Evolutionary conservation across 1,140 invertebrate genomes (phyloP).

Genomic region (Drosophila dunni): DNA sequence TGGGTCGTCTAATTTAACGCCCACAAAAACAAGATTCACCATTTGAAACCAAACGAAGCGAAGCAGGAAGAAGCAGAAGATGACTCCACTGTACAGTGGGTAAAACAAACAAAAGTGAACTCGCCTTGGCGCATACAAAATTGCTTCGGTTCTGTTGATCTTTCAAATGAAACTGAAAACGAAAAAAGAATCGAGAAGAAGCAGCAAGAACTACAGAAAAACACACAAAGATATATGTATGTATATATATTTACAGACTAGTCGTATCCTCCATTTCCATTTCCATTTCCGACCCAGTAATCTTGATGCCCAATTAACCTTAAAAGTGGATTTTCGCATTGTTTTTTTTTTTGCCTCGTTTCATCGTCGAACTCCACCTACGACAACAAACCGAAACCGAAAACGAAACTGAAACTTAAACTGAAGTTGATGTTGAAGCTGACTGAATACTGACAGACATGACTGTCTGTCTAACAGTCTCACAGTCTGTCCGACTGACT

Average conservation of each 20-base stretch:
- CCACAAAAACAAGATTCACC: slow-evolving; percentile 51
- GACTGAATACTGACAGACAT: slow-evolving; percentile 50
- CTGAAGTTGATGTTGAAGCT: slow-evolving; percentile 1
- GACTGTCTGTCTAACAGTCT: slow-evolving; percentile 20
- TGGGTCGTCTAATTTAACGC: slow-evolving; percentile 78
- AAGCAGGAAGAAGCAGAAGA: slow-evolving; percentile 11
- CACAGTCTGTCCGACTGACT: slow-evolving; percentile 36
- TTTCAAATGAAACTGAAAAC: slow-evolving; percentile 75
- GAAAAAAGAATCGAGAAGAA: slow-evolving; percentile 31
- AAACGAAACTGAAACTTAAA: neutral
- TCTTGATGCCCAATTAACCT: slow-evolving; percentile 85
- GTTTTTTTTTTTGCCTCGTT: slow-evolving; percentile 61
- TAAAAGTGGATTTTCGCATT: slow-evolving; percentile 84
- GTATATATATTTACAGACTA: slow-evolving; percentile 17
- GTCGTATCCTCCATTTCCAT: slow-evolving; percentile 67
- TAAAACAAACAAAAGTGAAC: slow-evolving; percentile 81
- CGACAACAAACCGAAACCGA: slow-evolving; percentile 26
- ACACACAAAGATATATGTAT: slow-evolving; percentile 10
- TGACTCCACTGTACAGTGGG: neutral
- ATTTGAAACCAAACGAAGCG: slow-evolving; percentile 36
- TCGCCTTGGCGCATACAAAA: slow-evolving; percentile 71
- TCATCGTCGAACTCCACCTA: slow-evolving; percentile 43
- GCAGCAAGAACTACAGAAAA: slow-evolving; percentile 16
- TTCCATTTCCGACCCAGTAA: slow-evolving; percentile 84
- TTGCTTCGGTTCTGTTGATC: slow-evolving; percentile 66